phyloP scores from a whole-genome alignment of 1,140 invertebrate species.

The Rhopalosiphum padi region DNA sequence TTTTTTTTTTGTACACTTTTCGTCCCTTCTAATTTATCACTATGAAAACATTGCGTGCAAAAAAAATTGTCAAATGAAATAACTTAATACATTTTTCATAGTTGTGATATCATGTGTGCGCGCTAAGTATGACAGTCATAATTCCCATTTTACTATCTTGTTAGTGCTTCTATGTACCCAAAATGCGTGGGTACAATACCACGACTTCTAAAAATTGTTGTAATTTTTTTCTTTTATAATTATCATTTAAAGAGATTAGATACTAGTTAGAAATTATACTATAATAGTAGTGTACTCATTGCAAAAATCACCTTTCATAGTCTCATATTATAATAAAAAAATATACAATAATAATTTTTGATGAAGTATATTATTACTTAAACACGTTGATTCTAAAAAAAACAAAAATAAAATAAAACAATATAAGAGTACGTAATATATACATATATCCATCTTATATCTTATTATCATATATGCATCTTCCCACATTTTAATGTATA shows the following conservation, averaged over 20 bases:
- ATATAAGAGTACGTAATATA: no score
- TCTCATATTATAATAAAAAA: background rate
- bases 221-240: background rate
- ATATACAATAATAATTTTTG: background rate
- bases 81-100: slow-evolving; percentile 1
- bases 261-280: background rate
- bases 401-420: background rate
- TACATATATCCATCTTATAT: no score
- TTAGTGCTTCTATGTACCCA: background rate
- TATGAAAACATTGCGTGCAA: background rate
- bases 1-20: background rate
- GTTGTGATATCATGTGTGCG: background rate
- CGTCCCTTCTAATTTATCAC: background rate
- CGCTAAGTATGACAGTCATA: background rate
- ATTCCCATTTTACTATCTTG: background rate
- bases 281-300: background rate
- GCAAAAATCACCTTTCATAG: background rate
- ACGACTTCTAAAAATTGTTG: background rate
- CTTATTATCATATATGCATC: no score
- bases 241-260: background rate
- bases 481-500: no score
- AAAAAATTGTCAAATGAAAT: slow-evolving; percentile 14
- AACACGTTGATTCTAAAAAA: background rate
- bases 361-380: background rate
- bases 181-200: background rate